phyloP scores from a whole-genome alignment of 2,113 vertebrate species.

The Forbesichthys papilliferus region DNA sequence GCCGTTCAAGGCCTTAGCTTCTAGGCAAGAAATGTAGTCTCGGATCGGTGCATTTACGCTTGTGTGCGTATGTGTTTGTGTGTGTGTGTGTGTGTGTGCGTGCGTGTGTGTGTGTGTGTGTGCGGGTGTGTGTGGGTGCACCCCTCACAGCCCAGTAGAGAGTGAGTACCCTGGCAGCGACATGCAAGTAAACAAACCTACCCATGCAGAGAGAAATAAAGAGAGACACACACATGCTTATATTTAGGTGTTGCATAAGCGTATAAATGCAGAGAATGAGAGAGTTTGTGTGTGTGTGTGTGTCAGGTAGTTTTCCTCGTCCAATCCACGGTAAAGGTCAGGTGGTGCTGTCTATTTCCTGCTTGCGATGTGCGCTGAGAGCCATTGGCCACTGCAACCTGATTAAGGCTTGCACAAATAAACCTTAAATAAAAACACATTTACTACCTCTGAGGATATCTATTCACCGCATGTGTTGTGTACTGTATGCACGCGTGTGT shows the following conservation, averaged over 20 bases:
- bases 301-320: not conserved
- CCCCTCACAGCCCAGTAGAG: constrained; percentile 46
- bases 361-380: too few species aligned
- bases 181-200: constrained; percentile 73
- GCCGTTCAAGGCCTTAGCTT: constrained; percentile 66
- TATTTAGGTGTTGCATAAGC: not conserved
- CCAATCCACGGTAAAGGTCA: too few species aligned
- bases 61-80: constrained; percentile 25
- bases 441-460: too few species aligned
- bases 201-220: constrained; percentile 57
- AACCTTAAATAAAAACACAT: too few species aligned
- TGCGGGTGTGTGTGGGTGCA: constrained; percentile 6
- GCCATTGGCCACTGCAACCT: too few species aligned
- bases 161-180: constrained; percentile 67
- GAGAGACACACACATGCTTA: constrained; percentile 1
- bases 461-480: too few species aligned
- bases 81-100: constrained; percentile 12
- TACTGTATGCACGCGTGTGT: constrained; percentile 13
- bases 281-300: constrained; percentile 15
- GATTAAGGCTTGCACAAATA: too few species aligned
- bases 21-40: constrained; percentile 48
- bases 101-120: constrained; percentile 18
- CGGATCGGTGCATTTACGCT: constrained; percentile 26
- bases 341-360: too few species aligned
- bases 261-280: constrained; percentile 32